These are phyloP conservation scores for Trichomycterus rosablanca DNA, from an alignment of 2,113 vertebrate species.

Conservation along the genomic window DNA sequence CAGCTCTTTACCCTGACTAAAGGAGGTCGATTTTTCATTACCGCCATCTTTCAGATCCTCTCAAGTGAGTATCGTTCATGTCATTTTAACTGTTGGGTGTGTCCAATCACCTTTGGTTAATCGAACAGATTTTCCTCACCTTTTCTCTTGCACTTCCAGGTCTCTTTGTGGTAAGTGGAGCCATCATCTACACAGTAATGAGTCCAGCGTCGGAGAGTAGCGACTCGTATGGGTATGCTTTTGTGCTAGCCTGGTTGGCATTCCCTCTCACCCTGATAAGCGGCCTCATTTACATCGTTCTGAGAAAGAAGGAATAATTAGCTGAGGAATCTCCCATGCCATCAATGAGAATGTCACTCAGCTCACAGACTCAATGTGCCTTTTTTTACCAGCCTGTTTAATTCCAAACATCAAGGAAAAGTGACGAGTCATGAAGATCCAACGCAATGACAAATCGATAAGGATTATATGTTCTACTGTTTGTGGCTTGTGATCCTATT, in stretches of 20 bases:
- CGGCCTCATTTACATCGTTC: conserved; percentile 86
- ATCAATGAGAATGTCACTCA: conserved; percentile 36
- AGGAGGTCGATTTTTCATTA: conserved; percentile 90
- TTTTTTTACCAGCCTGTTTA: conserved; percentile 19
- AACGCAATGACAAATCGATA: conserved; percentile 35
- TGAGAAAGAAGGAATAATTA: conserved; percentile 86
- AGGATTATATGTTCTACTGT: conserved; percentile 64
- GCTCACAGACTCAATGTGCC: conserved; percentile 36
- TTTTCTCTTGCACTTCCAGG: conserved; percentile 59
- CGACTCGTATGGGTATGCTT: conserved; percentile 74
- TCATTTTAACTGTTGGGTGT: neutral
- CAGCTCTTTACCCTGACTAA: conserved; percentile 94
- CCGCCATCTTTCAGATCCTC: conserved; percentile 90
- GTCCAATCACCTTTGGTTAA: neutral
- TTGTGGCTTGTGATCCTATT: conserved; percentile 74
- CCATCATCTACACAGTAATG: conserved; percentile 92
- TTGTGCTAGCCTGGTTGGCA: conserved; percentile 91
- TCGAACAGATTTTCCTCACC: neutral
- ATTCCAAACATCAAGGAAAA: conserved; percentile 33
- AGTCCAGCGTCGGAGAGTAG: conserved; percentile 46
- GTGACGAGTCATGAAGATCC: conserved; percentile 37
- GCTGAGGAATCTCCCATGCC: conserved; percentile 1
- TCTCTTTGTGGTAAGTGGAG: conserved; percentile 90
- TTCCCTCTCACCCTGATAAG: conserved; percentile 89
- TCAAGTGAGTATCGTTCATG: conserved; percentile 77